Base-by-base conservation (phyloP, 1,140 invertebrate genomes). In the Battus philenor region DNA sequence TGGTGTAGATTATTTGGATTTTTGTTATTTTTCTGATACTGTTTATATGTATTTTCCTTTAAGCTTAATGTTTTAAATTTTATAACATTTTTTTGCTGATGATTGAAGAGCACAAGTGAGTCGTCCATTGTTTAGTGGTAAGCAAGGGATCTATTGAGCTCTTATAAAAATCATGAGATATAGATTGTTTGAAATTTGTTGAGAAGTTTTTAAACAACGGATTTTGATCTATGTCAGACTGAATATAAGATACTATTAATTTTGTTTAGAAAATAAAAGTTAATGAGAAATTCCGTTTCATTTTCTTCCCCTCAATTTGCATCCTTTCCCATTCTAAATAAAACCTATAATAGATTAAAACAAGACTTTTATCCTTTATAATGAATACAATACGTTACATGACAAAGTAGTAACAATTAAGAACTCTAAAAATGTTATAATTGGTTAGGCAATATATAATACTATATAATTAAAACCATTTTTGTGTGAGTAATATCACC, bases 191-290 rank as follows among this genome's bases (percentile, higher is more conserved):
- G 63, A 49, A 61, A 56, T 47, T 50, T 65, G 63, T 68, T 63
- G 63, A 49, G 54, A 70, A 70, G 69, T 68, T 67, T 74, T 68
- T 62, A 69, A 48, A 59, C 60, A 57, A 68, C 62, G 69, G 59
- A 66, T 68, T 75, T 71, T 63, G 67, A 77, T 68, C 58, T 68
- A 67, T 64, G 60, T 77, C 64, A 70, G 68, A 81, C 77, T 81
- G 74, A 81, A 67, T 78, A 74, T 76, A 77, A 71, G 71, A 68
- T 70, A 78, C 59, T 75, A 62, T 65, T 49, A 68, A 63, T 61
- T 41, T 69, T 69, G 66, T 74, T 78, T 70, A 76, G 62, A 65
- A 53, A 80, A 74, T 74, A 81, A 76, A 26, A 13, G 38, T 61
- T 39, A 59, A 67, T 67, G 50, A 73, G 67, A 68, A 66, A 51